Percentiles rank a stretch among this genome's conserved stretches.
phyloP scores from a whole-genome alignment of 1,140 invertebrate genomes.

The Zaprionus kolodkinae region DNA sequence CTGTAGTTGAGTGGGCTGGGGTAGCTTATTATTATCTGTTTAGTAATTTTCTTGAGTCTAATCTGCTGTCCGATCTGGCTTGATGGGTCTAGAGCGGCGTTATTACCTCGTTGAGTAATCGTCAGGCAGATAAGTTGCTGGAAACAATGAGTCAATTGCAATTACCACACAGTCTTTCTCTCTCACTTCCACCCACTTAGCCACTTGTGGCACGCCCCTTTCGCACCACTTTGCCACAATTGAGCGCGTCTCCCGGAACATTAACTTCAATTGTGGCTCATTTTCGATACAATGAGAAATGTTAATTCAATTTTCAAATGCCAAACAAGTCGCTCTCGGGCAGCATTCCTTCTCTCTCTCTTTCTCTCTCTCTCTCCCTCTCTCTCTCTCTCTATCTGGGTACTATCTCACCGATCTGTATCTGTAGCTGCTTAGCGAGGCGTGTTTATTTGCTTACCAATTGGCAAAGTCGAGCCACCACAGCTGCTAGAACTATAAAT shows the following conservation, averaged over 20 bases:
- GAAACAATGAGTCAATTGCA: slow-evolving; percentile 19
- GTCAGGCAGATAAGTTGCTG: background rate
- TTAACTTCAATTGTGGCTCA: slow-evolving; percentile 71
- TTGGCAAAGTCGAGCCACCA: slow-evolving; percentile 51
- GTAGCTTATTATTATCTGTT: background rate
- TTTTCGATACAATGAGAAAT: slow-evolving; percentile 50
- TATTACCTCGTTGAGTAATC: slow-evolving; percentile 8
- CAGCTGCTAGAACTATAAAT: slow-evolving; percentile 40
- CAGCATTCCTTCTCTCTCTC: slow-evolving; percentile 13
- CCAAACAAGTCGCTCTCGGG: slow-evolving; percentile 27
- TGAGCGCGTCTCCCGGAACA: slow-evolving; percentile 31
- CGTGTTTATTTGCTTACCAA: slow-evolving; percentile 77
- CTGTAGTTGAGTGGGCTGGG: background rate
- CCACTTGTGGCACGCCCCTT: slow-evolving; percentile 18
- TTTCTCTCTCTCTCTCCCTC: background rate
- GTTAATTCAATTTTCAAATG: slow-evolving; percentile 67
- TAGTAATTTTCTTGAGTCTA: background rate
- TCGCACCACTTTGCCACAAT: slow-evolving; percentile 44
- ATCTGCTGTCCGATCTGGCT: slow-evolving; percentile 6
- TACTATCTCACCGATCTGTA: slow-evolving; percentile 18
- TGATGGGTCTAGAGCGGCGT: slow-evolving; percentile 6
- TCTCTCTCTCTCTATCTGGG: background rate
- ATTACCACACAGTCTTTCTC: background rate
- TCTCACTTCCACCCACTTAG: slow-evolving; percentile 16
- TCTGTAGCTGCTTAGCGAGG: slow-evolving; percentile 37